phyloP scores from a whole-genome alignment of 92 coral and sea anemone species.

The Pocillopora grandis region DNA sequence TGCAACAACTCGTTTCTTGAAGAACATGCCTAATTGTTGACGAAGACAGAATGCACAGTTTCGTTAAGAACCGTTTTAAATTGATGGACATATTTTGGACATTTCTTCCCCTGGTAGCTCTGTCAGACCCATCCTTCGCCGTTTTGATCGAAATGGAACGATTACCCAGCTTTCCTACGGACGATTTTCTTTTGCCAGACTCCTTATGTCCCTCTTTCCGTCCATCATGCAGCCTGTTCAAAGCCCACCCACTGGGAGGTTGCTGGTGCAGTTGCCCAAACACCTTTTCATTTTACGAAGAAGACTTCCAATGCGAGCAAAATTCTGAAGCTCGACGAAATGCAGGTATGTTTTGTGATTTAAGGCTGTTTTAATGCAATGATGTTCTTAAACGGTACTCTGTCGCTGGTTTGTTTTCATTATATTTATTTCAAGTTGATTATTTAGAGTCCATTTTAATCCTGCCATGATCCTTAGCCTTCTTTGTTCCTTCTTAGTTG shows the following conservation, averaged over 20 bases:
- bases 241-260: not conserved
- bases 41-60: not conserved
- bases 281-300: not conserved
- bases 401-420: not conserved
- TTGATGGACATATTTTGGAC: not conserved
- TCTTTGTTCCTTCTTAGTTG: too few species aligned
- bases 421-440: not conserved
- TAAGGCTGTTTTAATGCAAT: too few species aligned
- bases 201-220: not conserved
- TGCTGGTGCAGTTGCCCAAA: not conserved
- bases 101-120: not conserved
- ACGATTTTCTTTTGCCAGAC: not conserved
- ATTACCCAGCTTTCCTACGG: not conserved
- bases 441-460: too few species aligned
- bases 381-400: not conserved
- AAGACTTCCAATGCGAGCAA: not conserved
- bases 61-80: not conserved
- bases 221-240: not conserved
- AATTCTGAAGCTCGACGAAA: not conserved
- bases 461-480: too few species aligned
- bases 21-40: not conserved
- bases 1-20: not conserved
- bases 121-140: not conserved
- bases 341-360: not conserved
- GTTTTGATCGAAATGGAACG: not conserved